Percentiles rank a stretch among this genome's conserved stretches.
phyloP scores from a whole-genome alignment of 2,797 vertebrate species.

The Phalanger gymnotis region DNA sequence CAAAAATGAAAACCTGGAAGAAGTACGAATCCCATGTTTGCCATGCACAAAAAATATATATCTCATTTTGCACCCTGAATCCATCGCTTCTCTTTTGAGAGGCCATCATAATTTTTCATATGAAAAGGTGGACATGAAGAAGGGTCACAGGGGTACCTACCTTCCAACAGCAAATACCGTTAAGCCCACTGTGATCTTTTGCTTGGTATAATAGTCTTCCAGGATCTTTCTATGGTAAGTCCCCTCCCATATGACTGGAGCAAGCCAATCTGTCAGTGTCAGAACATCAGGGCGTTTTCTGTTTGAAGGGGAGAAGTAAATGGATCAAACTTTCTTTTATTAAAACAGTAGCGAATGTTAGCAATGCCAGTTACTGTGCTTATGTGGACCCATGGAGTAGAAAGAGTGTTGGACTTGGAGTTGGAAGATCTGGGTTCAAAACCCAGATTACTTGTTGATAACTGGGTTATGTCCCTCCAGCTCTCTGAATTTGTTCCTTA shows the following conservation, averaged over 20 bases:
- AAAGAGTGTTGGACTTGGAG: background rate
- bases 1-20: background rate
- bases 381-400: background rate
- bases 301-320: constrained; percentile 43
- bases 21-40: background rate
- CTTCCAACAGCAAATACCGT: constrained; percentile 82
- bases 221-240: constrained; percentile 83
- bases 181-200: constrained; percentile 81
- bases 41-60: background rate
- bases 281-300: constrained; percentile 84
- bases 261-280: constrained; percentile 85
- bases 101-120: background rate
- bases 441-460: background rate
- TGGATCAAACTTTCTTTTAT: constrained; percentile 1
- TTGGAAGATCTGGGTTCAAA: background rate
- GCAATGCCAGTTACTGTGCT: background rate
- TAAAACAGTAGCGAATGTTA: background rate
- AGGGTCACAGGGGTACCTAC: constrained; percentile 73
- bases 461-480: background rate
- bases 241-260: constrained; percentile 88
- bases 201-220: constrained; percentile 78
- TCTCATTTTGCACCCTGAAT: background rate
- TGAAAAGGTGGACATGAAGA: background rate
- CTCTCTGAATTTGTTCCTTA: background rate
- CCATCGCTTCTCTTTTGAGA: background rate